Evolutionary conservation across 2,113 vertebrate species (phyloP), one percentile per base, ranked within the genome.

Genomic region (Trogon melanurus): DNA sequence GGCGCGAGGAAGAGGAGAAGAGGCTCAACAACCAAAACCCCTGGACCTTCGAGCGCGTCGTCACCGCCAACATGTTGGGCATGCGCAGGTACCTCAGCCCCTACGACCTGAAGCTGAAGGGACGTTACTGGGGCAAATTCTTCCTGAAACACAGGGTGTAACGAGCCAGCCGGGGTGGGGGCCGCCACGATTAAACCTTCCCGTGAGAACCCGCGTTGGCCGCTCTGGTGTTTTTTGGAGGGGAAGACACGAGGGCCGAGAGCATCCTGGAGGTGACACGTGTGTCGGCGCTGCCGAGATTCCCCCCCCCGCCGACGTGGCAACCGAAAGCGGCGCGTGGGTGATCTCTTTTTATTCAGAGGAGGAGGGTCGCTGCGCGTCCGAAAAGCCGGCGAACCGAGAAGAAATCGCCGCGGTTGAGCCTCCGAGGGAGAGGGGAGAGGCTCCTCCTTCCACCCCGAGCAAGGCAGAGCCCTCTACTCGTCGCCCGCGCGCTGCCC

Each of bases 41-140:
- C 9, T 99, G 99, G 99, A 99, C 98, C 15, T 99, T 99, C 29
- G 98, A 98, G 92, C 97, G 97, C 7, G 79, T 99, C 5, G 97
- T 70, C 14, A 84, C 76, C 0, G 96, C 98, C 92, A 99, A 99
- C 94, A 99, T 99, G 99, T 20, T 99, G 91, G 99, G 99, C 0
- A 97, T 99, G 32, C 98, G 99, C 65, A 99, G 88, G n/a, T 98
- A 98, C 38, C 96, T 99, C 62, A 99, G 99, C 90, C 98, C 99
- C 0, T 98, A 98, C 6, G 99, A 99, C 88, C 76, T 99, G 66
- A 92, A 3, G 9, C 91, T 97, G 6, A 97, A 98, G 8, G 99
- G 99, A 38, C 98, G 97, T 7, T 99, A 98, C 93, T 97, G 98
- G 82, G 99, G 99, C 64, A 99, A 99, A 92, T 99, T 99, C 93